phyloP scores from a whole-genome alignment of 2,888 invertebrate genomes.

The Mesodorylaimus sp. region DNA sequence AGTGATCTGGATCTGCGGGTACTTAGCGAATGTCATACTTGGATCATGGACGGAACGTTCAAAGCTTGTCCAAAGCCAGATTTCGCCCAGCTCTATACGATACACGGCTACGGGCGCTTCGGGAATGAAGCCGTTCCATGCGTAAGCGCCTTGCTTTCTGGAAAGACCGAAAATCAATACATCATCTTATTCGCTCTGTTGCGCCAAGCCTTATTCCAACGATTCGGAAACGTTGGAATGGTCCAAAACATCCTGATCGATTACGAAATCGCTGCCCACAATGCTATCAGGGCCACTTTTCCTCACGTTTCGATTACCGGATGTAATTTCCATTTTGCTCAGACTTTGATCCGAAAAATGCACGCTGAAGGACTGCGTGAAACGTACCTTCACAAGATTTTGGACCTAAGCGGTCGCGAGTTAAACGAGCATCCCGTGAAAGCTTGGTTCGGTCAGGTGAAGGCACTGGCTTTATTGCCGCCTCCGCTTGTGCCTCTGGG shows the following conservation, averaged over 20 bases:
- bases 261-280: background rate
- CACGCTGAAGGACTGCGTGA: background rate
- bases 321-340: slow-evolving; percentile 2
- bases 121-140: slow-evolving; percentile 1
- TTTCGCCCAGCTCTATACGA: slow-evolving; percentile 1
- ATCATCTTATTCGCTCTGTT: background rate
- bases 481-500: background rate
- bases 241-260: background rate
- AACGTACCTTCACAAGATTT: too few species aligned
- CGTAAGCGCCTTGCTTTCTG: background rate
- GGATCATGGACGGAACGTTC: slow-evolving; percentile 4
- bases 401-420: too few species aligned
- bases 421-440: too few species aligned
- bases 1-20: too few species aligned
- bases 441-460: background rate
- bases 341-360: background rate
- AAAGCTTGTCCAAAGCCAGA: background rate
- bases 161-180: background rate
- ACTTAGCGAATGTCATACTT: too few species aligned
- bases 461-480: slow-evolving; percentile 1
- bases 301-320: background rate
- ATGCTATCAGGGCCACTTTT: background rate
- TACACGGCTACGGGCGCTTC: background rate
- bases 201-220: background rate
- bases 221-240: background rate